A percentile compares a stretch with the other conserved stretches of the same genome.
phyloP scores from a whole-genome alignment of 2,888 invertebrate species.

The Dinocampus coccinellae region DNA sequence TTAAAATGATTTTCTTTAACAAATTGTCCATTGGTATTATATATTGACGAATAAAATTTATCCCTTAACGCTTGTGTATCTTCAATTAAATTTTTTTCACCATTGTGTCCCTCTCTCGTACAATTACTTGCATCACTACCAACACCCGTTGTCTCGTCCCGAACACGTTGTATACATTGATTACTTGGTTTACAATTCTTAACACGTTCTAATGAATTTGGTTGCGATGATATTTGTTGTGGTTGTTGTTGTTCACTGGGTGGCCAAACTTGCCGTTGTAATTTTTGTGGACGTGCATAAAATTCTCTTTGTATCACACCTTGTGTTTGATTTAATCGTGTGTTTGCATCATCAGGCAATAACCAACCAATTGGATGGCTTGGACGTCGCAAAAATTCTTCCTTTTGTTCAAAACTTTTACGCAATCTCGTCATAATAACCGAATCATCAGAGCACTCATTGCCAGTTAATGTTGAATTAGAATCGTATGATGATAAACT shows the following conservation, averaged over 20 bases:
- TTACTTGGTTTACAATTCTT: conserved; percentile 65
- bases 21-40: conserved; percentile 50
- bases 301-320: conserved; percentile 77
- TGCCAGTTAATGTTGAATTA: conserved; percentile 77
- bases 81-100: conserved; percentile 38
- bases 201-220: conserved; percentile 56
- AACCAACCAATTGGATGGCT: conserved; percentile 77
- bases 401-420: conserved; percentile 90
- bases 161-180: conserved; percentile 70
- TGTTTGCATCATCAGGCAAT: conserved; percentile 70
- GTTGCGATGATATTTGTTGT: conserved; percentile 70
- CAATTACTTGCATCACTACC: conserved; percentile 65
- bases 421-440: conserved; percentile 82
- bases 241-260: conserved; percentile 69
- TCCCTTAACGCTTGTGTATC: conserved; percentile 48
- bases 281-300: conserved; percentile 83
- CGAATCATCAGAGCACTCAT: conserved; percentile 78
- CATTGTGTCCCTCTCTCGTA: conserved; percentile 27
- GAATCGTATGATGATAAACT: conserved; percentile 79
- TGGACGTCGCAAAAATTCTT: conserved; percentile 86
- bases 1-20: conserved; percentile 49
- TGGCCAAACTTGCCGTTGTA: conserved; percentile 81
- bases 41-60: conserved; percentile 50
- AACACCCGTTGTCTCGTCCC: conserved; percentile 63
- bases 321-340: conserved; percentile 27